A percentile compares a stretch with the other conserved stretches of the same genome.
These are phyloP conservation scores for Theristicus caerulescens DNA, from an alignment of 2,113 vertebrate species.

Conservation along the genomic window DNA sequence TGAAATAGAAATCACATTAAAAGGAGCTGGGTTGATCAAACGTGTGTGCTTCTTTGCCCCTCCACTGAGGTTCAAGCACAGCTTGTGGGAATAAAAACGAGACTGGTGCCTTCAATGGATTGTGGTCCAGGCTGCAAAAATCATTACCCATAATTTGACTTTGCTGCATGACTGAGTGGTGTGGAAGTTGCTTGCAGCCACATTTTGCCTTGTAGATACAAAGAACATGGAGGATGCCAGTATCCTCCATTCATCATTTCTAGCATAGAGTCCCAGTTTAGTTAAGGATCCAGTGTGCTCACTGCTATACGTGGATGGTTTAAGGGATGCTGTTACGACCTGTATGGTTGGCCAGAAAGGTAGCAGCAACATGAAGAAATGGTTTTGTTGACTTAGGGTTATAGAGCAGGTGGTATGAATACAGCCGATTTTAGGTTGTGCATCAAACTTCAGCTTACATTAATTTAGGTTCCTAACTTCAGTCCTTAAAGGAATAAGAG, in stretches of 20 bases:
- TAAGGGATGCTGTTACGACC: not conserved
- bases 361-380: not conserved
- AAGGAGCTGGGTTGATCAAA: constrained; percentile 21
- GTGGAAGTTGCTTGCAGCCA: constrained; percentile 33
- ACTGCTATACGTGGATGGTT: fast-evolving
- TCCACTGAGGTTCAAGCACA: not conserved
- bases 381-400: not conserved
- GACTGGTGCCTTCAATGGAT: not conserved
- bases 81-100: not conserved
- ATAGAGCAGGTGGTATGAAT: not conserved
- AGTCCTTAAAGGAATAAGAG: not conserved
- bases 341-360: not conserved
- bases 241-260: constrained; percentile 14
- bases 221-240: not conserved
- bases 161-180: constrained; percentile 12
- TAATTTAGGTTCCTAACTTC: not conserved
- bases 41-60: not conserved
- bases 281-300: not conserved
- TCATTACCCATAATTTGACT: constrained; percentile 34
- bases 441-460: not conserved
- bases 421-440: not conserved
- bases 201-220: not conserved
- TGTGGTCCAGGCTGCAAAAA: constrained; percentile 18
- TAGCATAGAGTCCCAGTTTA: not conserved
- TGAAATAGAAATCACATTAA: constrained; percentile 47